phyloP scores from a whole-genome alignment of 1,140 invertebrate genomes.

The Drosophila watanabei region DNA sequence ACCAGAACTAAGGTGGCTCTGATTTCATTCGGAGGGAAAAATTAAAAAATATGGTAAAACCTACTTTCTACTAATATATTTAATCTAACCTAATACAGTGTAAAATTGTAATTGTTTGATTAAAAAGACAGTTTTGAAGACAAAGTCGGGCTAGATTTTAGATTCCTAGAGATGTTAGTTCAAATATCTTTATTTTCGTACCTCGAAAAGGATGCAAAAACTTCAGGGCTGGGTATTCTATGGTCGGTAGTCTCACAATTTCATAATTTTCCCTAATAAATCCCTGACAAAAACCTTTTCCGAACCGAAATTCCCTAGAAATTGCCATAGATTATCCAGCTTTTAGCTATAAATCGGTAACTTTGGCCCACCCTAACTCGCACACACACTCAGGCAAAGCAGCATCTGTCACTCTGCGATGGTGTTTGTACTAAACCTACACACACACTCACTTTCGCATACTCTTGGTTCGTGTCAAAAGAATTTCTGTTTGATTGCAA shows the following conservation, averaged over 20 bases:
- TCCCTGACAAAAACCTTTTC: background rate
- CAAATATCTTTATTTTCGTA: background rate
- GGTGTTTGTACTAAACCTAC: constrained; percentile 20
- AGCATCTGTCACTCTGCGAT: constrained; percentile 26
- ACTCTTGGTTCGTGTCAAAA: constrained; percentile 71
- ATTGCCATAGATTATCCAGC: background rate
- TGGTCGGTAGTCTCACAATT: background rate
- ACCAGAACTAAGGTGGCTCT: constrained; percentile 26
- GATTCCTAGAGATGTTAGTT: no score
- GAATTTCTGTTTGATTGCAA: constrained; percentile 79
- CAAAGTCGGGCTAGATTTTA: no score
- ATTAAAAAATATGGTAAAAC: no score
- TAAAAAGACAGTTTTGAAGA: no score
- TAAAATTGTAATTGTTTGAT: no score
- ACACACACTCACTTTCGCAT: constrained; percentile 16
- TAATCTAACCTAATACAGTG: no score
- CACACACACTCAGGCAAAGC: background rate
- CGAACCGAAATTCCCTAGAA: background rate
- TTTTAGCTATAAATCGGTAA: background rate
- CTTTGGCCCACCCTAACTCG: constrained; percentile 9
- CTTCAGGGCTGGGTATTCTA: background rate
- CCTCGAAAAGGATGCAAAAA: background rate
- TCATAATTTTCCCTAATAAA: background rate
- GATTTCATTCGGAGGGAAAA: constrained; percentile 13
- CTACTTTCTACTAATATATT: no score